Evolutionary conservation across 2,113 vertebrate species (phyloP).

Genomic region (Nothocercus nigrocapillus): DNA sequence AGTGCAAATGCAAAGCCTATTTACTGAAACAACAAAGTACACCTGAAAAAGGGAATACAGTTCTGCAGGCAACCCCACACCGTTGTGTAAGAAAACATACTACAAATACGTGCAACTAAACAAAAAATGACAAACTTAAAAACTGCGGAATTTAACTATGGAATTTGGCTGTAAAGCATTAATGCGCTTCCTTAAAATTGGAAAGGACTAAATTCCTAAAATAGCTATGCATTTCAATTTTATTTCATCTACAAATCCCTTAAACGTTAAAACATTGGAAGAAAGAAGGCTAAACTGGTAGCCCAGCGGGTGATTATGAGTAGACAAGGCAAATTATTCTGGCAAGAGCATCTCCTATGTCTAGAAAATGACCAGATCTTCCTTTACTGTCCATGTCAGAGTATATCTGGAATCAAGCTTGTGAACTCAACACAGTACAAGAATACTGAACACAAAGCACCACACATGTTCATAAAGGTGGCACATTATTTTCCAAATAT

Average conservation of each 20-base stretch:
- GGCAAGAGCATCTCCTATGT: not conserved
- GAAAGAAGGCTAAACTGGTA: not conserved
- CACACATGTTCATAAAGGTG: not conserved
- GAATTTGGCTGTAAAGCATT: not conserved
- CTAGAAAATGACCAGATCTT: not conserved
- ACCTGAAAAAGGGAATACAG: not conserved
- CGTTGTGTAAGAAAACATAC: not conserved
- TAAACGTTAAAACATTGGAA: not conserved
- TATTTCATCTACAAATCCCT: not conserved
- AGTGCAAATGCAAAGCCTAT: not conserved
- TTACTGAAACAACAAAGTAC: not conserved
- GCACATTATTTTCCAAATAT: not conserved
- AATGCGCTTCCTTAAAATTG: not conserved
- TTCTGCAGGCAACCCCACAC: not conserved
- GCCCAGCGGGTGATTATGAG: not conserved
- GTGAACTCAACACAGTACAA: not conserved
- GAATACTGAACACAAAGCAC: not conserved
- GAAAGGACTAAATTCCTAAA: not conserved
- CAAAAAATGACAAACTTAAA: not conserved
- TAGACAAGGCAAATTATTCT: not conserved
- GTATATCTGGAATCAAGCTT: not conserved
- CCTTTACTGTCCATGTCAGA: not conserved
- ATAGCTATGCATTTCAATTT: not conserved
- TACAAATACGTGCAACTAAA: not conserved
- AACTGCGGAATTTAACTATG: not conserved